Conservation (phyloP, 2,797 vertebrate genomes). For the Microchirus variegatus region DNA sequence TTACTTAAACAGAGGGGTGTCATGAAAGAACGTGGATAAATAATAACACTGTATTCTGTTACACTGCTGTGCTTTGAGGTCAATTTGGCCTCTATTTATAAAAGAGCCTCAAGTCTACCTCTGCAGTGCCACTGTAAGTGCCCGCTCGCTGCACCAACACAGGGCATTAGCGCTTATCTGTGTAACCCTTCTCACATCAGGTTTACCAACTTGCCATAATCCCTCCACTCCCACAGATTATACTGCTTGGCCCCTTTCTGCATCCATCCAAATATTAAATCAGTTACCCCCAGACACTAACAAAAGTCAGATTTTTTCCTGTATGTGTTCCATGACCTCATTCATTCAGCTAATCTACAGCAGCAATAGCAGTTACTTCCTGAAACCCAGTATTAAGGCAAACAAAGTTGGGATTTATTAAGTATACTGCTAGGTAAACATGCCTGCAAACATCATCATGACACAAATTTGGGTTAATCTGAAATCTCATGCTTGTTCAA, state of each 20-base stretch:
- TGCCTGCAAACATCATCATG: conserved; percentile 36
- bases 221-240: conserved; percentile 72
- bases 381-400: conserved; percentile 67
- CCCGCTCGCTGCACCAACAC: conserved; percentile 14
- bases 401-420: conserved; percentile 32
- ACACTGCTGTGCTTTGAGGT: too few relatives aligned
- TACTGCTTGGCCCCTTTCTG: conserved; percentile 49
- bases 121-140: not conserved
- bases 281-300: conserved; percentile 58
- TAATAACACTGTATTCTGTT: too few relatives aligned
- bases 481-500: conserved; percentile 43
- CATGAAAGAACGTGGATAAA: too few relatives aligned
- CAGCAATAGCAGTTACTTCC: conserved; percentile 48
- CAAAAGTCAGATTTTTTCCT: conserved; percentile 68
- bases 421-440: conserved; percentile 23
- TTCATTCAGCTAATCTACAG: conserved; percentile 77
- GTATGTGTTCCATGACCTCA: conserved; percentile 69
- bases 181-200: conserved; percentile 58
- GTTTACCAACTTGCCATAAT: conserved; percentile 67
- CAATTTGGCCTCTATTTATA: too few relatives aligned
- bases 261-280: conserved; percentile 75
- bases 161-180: conserved; percentile 56
- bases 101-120: not conserved
- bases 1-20: too few relatives aligned
- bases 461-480: conserved; percentile 59